These are phyloP conservation scores for Thalassoma bifasciatum DNA, from an alignment of 2,113 vertebrate genomes.

Conservation along the genomic window DNA sequence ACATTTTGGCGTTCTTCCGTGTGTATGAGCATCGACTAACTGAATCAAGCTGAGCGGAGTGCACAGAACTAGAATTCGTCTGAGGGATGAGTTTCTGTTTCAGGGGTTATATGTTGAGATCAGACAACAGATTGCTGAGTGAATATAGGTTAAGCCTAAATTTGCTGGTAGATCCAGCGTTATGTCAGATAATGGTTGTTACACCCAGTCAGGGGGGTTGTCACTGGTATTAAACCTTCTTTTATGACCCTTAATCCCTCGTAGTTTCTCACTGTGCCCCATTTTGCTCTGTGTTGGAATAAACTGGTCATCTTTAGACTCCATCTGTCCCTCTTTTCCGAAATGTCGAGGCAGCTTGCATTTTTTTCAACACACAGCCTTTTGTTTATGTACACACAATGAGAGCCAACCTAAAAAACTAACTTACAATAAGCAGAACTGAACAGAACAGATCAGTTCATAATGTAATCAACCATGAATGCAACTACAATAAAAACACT, in stretches of 20 bases:
- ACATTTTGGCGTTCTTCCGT: background rate
- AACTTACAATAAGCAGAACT: too few relatives aligned
- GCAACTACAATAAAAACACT: background rate
- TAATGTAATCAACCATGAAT: background rate
- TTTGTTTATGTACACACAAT: background rate
- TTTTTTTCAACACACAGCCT: background rate
- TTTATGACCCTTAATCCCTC: conserved; percentile 34
- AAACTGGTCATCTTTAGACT: conserved; percentile 39
- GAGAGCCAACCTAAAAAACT: background rate
- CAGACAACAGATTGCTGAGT: conserved; percentile 53
- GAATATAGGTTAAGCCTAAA: conserved; percentile 51
- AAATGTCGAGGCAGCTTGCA: conserved; percentile 16
- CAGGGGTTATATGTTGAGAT: background rate
- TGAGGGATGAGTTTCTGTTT: background rate
- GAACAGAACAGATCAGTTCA: too few relatives aligned
- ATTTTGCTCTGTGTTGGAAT: conserved; percentile 39
- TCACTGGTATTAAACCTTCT: conserved; percentile 36
- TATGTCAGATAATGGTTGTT: conserved; percentile 21
- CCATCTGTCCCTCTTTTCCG: conserved; percentile 61
- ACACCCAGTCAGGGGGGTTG: background rate
- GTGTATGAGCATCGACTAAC: background rate
- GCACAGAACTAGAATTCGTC: background rate
- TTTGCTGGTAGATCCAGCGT: conserved; percentile 28
- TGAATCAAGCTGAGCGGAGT: background rate
- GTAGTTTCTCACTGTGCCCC: conserved; percentile 24